These are phyloP conservation scores for Herpailurus yagouaroundi DNA, from an alignment of 2,113 vertebrate species.

Conservation along the genomic window DNA sequence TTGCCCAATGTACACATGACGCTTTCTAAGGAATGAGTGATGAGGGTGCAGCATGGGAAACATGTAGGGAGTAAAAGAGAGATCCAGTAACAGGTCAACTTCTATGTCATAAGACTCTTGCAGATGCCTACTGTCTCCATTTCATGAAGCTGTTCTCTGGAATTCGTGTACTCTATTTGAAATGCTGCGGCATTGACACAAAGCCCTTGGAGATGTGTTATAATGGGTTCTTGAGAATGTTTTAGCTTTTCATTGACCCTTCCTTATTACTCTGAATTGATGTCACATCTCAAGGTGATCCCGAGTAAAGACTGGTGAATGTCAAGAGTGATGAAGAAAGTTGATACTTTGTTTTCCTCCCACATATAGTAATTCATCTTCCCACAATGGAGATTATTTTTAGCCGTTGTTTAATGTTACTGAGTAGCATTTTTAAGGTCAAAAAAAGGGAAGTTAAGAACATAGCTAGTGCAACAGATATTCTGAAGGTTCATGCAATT, in stretches of 20 bases:
- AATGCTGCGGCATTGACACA: conserved; percentile 41
- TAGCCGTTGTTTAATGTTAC: conserved; percentile 59
- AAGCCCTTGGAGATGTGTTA: conserved; percentile 67
- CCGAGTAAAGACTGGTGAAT: conserved; percentile 62
- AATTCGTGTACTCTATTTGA: conserved; percentile 65
- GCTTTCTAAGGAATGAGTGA: conserved; percentile 44
- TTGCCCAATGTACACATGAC: background rate
- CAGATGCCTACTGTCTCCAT: background rate
- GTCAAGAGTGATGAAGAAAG: conserved; percentile 73
- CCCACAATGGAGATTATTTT: conserved; percentile 41
- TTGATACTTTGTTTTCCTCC: conserved; percentile 68
- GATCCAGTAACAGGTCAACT: background rate
- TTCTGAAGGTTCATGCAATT: conserved; percentile 21
- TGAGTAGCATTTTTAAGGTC: conserved; percentile 46
- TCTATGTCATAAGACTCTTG: background rate
- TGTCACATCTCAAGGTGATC: conserved; percentile 80
- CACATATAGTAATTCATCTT: conserved; percentile 60
- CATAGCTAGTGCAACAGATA: background rate
- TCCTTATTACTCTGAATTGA: conserved; percentile 77
- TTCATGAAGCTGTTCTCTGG: conserved; percentile 31
- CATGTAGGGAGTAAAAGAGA: background rate
- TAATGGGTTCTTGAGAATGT: conserved; percentile 78
- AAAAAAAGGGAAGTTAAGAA: background rate
- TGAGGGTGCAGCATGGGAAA: background rate
- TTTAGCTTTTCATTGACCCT: conserved; percentile 78